Evolutionary conservation across 2,888 invertebrate genomes (phyloP).

Genomic region (Cenopis cana): DNA sequence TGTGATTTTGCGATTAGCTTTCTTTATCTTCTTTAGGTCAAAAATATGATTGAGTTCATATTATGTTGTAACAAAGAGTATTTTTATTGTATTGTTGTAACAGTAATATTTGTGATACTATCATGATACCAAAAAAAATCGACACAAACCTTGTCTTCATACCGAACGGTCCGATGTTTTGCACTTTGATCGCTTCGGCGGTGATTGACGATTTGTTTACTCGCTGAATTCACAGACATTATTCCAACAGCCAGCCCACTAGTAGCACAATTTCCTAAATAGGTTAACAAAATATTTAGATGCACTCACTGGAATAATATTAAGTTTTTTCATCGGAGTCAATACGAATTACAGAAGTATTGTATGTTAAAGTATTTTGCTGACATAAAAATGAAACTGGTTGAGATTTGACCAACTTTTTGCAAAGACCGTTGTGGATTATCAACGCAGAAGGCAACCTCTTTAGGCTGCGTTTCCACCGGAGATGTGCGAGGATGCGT

Average conservation of each 20-base stretch:
- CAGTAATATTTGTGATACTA: background rate
- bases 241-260: background rate
- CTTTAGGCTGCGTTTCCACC: no score
- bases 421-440: background rate
- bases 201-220: conserved; percentile 22
- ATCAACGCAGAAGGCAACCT: background rate
- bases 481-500: no score
- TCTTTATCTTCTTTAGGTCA: background rate
- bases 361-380: no score
- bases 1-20: no score
- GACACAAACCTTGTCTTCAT: background rate
- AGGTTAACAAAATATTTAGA: background rate
- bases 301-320: conserved; percentile 4
- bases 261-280: background rate
- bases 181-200: conserved; percentile 3
- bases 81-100: no score
- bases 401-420: background rate
- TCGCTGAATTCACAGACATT: conserved; percentile 10
- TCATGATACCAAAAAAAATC: background rate
- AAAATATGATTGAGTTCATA: background rate
- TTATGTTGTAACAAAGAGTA: background rate
- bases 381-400: background rate
- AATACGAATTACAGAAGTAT: background rate
- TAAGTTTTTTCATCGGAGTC: background rate
- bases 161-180: conserved; percentile 1